These are phyloP conservation scores for Tortricodes alternella DNA, from an alignment of 2,888 invertebrate species.

Conservation along the genomic window DNA sequence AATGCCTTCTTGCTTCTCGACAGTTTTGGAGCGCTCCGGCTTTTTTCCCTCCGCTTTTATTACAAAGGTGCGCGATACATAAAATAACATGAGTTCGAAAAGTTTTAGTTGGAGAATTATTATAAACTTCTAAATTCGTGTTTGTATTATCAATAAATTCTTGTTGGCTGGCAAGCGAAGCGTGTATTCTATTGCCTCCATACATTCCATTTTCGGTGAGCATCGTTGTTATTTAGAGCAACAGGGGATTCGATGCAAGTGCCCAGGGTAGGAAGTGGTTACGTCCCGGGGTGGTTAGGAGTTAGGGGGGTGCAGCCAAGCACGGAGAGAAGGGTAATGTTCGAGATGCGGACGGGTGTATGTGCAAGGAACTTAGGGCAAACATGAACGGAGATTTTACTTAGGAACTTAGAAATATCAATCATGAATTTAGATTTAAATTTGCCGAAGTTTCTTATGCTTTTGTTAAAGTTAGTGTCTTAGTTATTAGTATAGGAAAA, in stretches of 20 bases:
- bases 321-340: slow-evolving; percentile 47
- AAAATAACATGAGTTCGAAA: slow-evolving; percentile 35
- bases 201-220: slow-evolving; percentile 47
- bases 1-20: slow-evolving; percentile 53
- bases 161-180: slow-evolving; percentile 38
- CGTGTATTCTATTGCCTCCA: slow-evolving; percentile 47
- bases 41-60: slow-evolving; percentile 29
- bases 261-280: slow-evolving; percentile 47
- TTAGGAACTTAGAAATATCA: slow-evolving; percentile 24
- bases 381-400: slow-evolving; percentile 18
- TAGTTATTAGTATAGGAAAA: no score
- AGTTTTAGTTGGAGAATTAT: slow-evolving; percentile 4
- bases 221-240: slow-evolving; percentile 50
- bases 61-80: slow-evolving; percentile 37
- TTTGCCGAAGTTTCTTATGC: background rate
- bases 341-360: background rate
- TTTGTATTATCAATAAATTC: slow-evolving; percentile 13
- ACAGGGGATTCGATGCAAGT: slow-evolving; percentile 44
- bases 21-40: slow-evolving; percentile 40
- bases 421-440: slow-evolving; percentile 8
- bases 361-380: slow-evolving; percentile 6
- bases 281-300: slow-evolving; percentile 40
- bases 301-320: slow-evolving; percentile 47
- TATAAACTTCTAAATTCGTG: slow-evolving; percentile 13
- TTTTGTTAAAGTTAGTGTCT: no score